phyloP scores from a whole-genome alignment of 1,140 invertebrate genomes.

The Delia radicum region DNA sequence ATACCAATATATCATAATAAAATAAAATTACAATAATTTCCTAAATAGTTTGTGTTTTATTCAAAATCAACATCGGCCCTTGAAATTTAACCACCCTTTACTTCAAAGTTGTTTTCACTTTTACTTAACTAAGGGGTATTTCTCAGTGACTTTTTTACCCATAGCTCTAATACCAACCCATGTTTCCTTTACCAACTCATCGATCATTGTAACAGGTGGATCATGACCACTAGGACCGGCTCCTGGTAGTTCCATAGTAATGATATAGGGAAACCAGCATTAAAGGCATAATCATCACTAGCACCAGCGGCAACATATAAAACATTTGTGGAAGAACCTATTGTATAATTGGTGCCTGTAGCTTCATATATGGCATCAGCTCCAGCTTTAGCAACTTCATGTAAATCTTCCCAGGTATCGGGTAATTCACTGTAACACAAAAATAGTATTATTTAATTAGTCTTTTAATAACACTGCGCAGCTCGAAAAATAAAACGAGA shows the following conservation, averaged over 20 bases:
- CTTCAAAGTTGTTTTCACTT: background rate
- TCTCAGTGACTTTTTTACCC: constrained; percentile 31
- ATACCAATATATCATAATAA: too few species aligned
- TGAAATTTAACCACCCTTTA: too few species aligned
- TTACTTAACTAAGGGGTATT: constrained; percentile 2
- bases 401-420: constrained; percentile 49
- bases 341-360: constrained; percentile 59
- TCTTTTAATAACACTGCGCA: too few species aligned
- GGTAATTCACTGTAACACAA: constrained; percentile 41
- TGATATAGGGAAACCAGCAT: constrained; percentile 62
- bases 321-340: constrained; percentile 65
- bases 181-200: constrained; percentile 66
- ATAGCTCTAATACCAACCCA: constrained; percentile 62
- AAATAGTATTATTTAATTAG: too few species aligned
- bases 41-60: too few species aligned
- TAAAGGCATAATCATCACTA: constrained; percentile 67
- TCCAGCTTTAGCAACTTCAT: constrained; percentile 55
- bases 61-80: too few species aligned
- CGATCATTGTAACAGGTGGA: constrained; percentile 65
- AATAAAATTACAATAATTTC: too few species aligned
- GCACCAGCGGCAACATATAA: constrained; percentile 61
- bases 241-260: constrained; percentile 70
- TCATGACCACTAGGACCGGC: constrained; percentile 64
- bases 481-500: too few species aligned
- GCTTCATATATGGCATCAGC: constrained; percentile 55